Evolutionary conservation across 2,113 vertebrate genomes (phyloP).

Genomic region (Piaya cayana): DNA sequence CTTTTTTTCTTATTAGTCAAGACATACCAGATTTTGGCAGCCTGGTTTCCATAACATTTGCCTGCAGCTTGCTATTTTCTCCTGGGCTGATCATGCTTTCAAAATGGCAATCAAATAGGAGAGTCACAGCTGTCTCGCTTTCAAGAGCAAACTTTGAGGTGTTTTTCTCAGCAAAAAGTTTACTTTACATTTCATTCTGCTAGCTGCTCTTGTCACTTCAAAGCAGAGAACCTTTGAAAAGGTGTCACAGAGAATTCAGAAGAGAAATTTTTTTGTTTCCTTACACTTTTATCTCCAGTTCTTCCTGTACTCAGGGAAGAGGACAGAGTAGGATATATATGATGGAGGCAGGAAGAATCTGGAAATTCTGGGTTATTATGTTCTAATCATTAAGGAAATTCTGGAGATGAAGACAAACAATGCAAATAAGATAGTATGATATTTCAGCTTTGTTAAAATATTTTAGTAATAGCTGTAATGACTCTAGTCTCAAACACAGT

Average conservation of each 20-base stretch:
- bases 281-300: not conserved
- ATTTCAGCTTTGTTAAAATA: not conserved
- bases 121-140: not conserved
- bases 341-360: not conserved
- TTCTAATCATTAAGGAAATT: not conserved
- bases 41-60: not conserved
- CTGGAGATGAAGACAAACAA: not conserved
- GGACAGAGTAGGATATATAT: not conserved
- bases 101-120: not conserved
- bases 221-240: not conserved
- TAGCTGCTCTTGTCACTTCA: not conserved
- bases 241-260: not conserved
- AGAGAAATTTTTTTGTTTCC: not conserved
- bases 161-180: not conserved
- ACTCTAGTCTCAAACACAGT: not conserved
- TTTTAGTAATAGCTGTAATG: not conserved
- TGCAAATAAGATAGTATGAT: not conserved
- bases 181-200: not conserved
- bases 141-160: not conserved
- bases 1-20: not conserved
- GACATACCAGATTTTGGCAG: not conserved
- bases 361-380: not conserved
- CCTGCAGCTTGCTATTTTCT: not conserved
- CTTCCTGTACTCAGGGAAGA: not conserved
- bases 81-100: not conserved